Base-by-base conservation (phyloP, 92 coral and sea anemone species). In the Galaxea fascicularis region DNA sequence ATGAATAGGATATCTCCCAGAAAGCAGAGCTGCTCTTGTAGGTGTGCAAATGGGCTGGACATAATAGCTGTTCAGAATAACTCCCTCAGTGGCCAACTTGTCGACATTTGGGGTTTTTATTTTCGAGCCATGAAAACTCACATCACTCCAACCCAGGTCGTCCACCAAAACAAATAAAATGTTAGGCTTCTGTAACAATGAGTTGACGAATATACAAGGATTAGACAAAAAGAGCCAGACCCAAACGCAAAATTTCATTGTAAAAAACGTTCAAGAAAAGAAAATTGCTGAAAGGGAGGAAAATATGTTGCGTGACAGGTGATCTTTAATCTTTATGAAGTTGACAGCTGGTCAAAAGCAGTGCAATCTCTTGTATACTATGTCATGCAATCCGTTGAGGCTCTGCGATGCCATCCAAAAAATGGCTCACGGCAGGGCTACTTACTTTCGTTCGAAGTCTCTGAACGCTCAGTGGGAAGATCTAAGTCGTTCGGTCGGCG, bases 391-490 rank as follows among this genome's bases (percentile, higher is more conserved):
- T 25, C 71, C 6, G 4, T 25, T n/a, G n/a, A n/a, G n/a, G n/a
- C n/a, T n/a, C n/a, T n/a, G n/a, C n/a, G n/a, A n/a, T n/a, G n/a
- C n/a, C 18, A 52, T 20, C 7, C 28, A 14, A 14, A 3, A 24
- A 10, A 83, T 83, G 87, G 29, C 87, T 74, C 74, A 62, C 80
- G 3, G 24, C 11, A 62, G 22, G 45, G n/a, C 73, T 21, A 87
- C 77, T 62, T 94, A 83, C 63, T 94, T 89, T 84, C 80, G 90
- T 74, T 92, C 95, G 14, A 84, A 89, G 90, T 89, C 98, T 25
- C 81, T 94, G 54, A 87, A 92, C 67, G 93, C 95, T 16, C 93
- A 94, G 56, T 96, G 98, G 98, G 94, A 82, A 51, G 98, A 96
- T 76, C 62, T 96, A 16, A 94, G 98, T 73, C 91, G 89, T 29